Evolutionary conservation across 2,888 invertebrate species (phyloP), one percentile per base, ranked within the genome.

Genomic region (Mycalesis mineus): DNA sequence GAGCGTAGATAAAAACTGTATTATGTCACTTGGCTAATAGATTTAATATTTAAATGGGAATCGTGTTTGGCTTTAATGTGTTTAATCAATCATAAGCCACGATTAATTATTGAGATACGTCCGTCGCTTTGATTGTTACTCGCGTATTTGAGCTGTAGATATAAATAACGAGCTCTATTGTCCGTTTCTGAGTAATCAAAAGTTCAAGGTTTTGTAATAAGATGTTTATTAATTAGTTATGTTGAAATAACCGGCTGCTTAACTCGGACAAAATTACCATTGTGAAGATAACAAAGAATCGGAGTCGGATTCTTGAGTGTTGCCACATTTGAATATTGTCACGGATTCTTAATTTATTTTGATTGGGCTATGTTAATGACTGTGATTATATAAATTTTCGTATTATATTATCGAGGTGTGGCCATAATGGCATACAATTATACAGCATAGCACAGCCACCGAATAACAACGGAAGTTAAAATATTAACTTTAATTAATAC

Each of bases 71-170:
- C 69, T 81, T 78, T 86, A 88, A 88, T 88, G 88, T 81, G 77
- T 82, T 88, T 86, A 89, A 89, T 89, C 88, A 88, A 89, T 89
- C 89, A 88, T 84, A 82, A 79, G 78, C 73, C 73, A 82, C 88
- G 88, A 89, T 89, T 89, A 89, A 88, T 89, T 89, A 88, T 83
- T 76, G 65, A 84, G 88, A 88, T 88, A 88, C 74, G 84, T 81
- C 74, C 74, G 74, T 76, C 71, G 71, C 67, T 78, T 65, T 72
- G 78, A 80, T 80, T 80, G 82, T 81, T 74, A 62, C 62, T 68
- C 65, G 67, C 67, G 65, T 72, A 71, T 78, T 78, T 78, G 75
- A 76, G 71, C 75, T 78, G 77, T 77, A 80, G 77, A 76, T 80
- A 82, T 77, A 72, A 78, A 77, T 82, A 87, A 81, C 80, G 74